Percentiles rank a stretch among this genome's conserved stretches.
phyloP scores from a whole-genome alignment of 1,140 invertebrate genomes.

The Thaumatotibia leucotreta region DNA sequence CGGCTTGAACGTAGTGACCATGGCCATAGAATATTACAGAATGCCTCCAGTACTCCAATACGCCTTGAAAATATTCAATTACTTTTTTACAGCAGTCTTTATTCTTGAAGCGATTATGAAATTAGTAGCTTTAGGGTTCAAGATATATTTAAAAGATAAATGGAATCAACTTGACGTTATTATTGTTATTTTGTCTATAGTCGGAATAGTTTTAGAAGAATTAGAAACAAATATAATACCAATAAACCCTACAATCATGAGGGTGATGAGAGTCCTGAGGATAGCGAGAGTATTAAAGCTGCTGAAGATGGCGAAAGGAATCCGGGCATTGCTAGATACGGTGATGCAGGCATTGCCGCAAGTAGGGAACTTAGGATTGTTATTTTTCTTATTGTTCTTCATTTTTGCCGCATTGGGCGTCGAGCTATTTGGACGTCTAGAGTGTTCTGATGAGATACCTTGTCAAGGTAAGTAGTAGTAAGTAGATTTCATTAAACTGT shows the following conservation, averaged over 20 bases:
- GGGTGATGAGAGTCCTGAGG: constrained; percentile 98
- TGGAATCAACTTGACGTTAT: constrained; percentile 99
- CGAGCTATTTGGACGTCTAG: constrained; percentile 97
- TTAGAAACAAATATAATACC: constrained; percentile 98
- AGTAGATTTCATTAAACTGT: constrained; percentile 1
- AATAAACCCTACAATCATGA: constrained; percentile 98
- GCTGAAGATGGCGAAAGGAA: constrained; percentile 99
- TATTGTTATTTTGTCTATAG: constrained; percentile 97
- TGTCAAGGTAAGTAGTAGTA: constrained; percentile 85
- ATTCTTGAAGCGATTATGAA: constrained; percentile 98
- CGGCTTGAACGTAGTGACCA: constrained; percentile 98
- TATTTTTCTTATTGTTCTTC: constrained; percentile 99
- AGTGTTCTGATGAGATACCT: constrained; percentile 96
- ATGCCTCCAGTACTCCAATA: constrained; percentile 97
- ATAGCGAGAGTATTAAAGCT: constrained; percentile 99
- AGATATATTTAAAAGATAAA: constrained; percentile 96
- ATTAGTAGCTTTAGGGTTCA: constrained; percentile 93
- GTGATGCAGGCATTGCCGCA: constrained; percentile 99
- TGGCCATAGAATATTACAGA: constrained; percentile 99
- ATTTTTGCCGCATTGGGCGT: constrained; percentile 99
- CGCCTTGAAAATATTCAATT: constrained; percentile 98
- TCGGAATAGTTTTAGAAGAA: constrained; percentile 98
- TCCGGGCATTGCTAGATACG: constrained; percentile 97
- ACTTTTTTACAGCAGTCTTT: constrained; percentile 99
- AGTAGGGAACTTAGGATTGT: constrained; percentile 97